Evolutionary conservation across 2,797 vertebrate genomes (phyloP).

Genomic region (Mus caroli): DNA sequence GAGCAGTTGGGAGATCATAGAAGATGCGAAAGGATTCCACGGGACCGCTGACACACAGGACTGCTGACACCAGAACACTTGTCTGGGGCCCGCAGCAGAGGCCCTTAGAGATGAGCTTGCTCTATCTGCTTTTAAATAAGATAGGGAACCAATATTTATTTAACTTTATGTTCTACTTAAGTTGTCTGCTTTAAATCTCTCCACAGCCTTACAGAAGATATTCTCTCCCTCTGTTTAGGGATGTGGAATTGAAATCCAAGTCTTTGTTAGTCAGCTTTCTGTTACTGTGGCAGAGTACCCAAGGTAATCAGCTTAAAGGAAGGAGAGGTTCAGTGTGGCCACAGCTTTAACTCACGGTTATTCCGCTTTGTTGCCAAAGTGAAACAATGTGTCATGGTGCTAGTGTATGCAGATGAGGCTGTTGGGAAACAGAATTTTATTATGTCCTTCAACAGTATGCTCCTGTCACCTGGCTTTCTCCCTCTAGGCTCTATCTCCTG

Average conservation of each 20-base stretch:
- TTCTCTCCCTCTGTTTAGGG: conserved; percentile 13
- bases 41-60: not conserved
- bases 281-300: not conserved
- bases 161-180: conserved; percentile 4
- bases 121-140: not conserved
- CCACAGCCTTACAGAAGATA: conserved; percentile 21
- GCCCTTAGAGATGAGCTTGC: not conserved
- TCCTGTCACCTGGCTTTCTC: not conserved
- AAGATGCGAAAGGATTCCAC: not conserved
- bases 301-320: not conserved
- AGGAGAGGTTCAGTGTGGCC: not conserved
- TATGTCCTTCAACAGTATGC: not conserved
- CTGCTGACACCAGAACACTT: not conserved
- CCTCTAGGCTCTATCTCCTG: not conserved
- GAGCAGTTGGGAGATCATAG: not conserved
- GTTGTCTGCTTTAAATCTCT: conserved; percentile 24
- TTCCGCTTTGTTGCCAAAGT: not conserved
- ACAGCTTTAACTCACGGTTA: not conserved
- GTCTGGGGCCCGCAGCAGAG: not conserved
- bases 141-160: conserved; percentile 11
- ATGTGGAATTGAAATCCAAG: conserved; percentile 16
- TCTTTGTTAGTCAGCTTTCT: not conserved
- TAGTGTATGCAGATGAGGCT: not conserved
- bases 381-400: not conserved
- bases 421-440: not conserved